Base-by-base conservation (phyloP, 2,113 vertebrate species). In the Upupa epops region DNA sequence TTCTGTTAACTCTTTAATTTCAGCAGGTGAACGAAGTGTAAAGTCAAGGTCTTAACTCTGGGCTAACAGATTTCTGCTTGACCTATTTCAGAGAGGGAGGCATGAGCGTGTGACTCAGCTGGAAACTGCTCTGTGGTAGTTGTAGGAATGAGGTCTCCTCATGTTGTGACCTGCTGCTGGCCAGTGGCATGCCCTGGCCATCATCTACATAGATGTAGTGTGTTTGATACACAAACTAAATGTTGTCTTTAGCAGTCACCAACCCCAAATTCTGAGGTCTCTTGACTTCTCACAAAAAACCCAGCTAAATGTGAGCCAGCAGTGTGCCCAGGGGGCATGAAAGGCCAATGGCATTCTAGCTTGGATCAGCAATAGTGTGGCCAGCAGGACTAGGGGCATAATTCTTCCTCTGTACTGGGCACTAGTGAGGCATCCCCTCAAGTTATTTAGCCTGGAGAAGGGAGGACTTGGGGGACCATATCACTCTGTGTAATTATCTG, bases 31-130 rank as follows among this genome's bases (percentile, higher is more conserved):
- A 45, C 1, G 20, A 74, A n/a, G 9, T 34, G 10, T 56, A 3
- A 55, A 55, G 11, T 32, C 24, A 8, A 52, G 17, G 45, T 71
- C 5, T 65, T 48, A 68, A 32, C 13, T 36, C 26, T 5, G 17
- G 15, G 19, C 7, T 51, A 34, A 11, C 1, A 5, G 28, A 52
- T 80, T 92, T 83, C 51, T 91, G 19, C 29, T 77, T 0, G 0
- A 56, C 32, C 20, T 72, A 2, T 71, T 71, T 56, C 17, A 40
- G 54, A 81, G 19, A 26, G 45, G 28, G 56, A 58, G 37, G 20
- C 0, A 2, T 13, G 36, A 89, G 40, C 0, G 0, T 26, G 26
- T 1, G 4, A 18, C 54, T 81, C 0, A 0, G 69, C 25, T 91
- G 61, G 32, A n/a, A 86, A 6, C 25, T 24, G 37, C 48, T 58